Evolutionary conservation across 2,113 vertebrate genomes (phyloP).

Genomic region (Coreoperca whiteheadi): DNA sequence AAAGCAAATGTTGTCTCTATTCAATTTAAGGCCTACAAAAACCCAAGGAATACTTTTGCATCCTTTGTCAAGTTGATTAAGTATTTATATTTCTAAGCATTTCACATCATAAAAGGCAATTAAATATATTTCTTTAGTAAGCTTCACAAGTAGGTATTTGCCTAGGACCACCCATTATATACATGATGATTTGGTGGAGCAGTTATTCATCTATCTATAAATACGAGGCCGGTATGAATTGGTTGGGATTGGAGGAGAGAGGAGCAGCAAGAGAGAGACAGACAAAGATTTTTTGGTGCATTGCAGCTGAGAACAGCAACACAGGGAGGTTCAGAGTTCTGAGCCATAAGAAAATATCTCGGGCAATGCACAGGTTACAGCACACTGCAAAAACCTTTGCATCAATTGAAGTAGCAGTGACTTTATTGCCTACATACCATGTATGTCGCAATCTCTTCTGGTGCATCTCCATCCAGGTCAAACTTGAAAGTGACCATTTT

Average conservation of each 20-base stretch:
- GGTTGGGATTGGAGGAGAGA: slow-evolving; percentile 25
- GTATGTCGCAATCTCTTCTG: slow-evolving; percentile 96
- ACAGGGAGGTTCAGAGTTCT: slow-evolving; percentile 33
- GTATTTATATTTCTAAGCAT: background rate
- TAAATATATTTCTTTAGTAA: background rate
- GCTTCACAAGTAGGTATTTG: slow-evolving; percentile 4
- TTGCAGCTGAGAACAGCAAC: slow-evolving; percentile 64
- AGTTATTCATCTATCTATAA: slow-evolving; percentile 24
- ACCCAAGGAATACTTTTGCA: background rate
- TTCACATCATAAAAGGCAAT: background rate
- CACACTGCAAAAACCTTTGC: slow-evolving; percentile 12
- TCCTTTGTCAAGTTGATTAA: background rate
- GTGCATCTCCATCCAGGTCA: slow-evolving; percentile 96
- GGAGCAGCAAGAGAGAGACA: slow-evolving; percentile 22
- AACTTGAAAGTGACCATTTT: slow-evolving; percentile 99
- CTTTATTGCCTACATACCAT: slow-evolving; percentile 86
- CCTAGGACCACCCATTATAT: background rate
- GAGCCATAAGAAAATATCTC: slow-evolving; percentile 3
- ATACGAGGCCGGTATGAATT: slow-evolving; percentile 20
- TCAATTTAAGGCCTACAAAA: background rate
- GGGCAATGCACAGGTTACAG: background rate
- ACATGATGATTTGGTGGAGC: background rate
- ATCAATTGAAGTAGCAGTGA: background rate
- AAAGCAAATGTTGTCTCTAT: background rate
- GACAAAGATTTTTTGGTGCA: slow-evolving; percentile 61